Evolutionary conservation across 2,113 vertebrate species (phyloP).

Genomic region (Rhabdomys dilectus): DNA sequence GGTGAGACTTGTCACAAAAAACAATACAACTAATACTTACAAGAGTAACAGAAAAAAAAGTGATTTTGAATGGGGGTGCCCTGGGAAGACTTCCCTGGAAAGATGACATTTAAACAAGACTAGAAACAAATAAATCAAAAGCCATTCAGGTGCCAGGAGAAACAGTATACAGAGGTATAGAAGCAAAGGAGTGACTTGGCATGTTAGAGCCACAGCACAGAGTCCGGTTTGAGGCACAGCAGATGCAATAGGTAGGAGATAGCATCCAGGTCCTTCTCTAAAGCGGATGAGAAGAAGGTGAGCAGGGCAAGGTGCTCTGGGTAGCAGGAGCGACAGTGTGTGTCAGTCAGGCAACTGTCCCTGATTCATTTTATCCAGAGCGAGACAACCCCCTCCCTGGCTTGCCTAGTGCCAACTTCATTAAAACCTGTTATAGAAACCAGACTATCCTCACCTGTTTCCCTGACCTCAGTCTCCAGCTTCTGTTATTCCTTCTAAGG

Average conservation of each 20-base stretch:
- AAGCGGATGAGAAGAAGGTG: not conserved
- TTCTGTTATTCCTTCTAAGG: not conserved
- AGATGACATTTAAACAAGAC: not conserved
- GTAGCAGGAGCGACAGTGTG: not conserved
- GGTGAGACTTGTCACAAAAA: not conserved
- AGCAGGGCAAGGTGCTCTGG: not conserved
- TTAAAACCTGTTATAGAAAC: not conserved
- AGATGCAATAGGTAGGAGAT: not conserved
- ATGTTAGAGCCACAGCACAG: not conserved
- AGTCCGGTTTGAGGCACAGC: not conserved
- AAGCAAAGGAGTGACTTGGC: rapidly evolving
- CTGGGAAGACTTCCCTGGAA: not conserved
- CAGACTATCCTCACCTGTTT: not conserved
- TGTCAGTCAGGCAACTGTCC: not conserved
- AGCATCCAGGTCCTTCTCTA: not conserved
- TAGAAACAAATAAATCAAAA: not conserved
- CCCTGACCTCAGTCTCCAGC: not conserved
- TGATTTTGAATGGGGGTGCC: not conserved
- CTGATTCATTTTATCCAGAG: not conserved
- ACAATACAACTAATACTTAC: not conserved
- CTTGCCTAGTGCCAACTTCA: not conserved
- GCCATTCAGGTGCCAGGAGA: not conserved
- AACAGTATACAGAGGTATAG: too few species aligned
- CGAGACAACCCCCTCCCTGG: not conserved
- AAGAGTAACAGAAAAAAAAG: not conserved